phyloP scores from a whole-genome alignment of 2,797 vertebrate genomes.

The Bovichtus variegatus region DNA sequence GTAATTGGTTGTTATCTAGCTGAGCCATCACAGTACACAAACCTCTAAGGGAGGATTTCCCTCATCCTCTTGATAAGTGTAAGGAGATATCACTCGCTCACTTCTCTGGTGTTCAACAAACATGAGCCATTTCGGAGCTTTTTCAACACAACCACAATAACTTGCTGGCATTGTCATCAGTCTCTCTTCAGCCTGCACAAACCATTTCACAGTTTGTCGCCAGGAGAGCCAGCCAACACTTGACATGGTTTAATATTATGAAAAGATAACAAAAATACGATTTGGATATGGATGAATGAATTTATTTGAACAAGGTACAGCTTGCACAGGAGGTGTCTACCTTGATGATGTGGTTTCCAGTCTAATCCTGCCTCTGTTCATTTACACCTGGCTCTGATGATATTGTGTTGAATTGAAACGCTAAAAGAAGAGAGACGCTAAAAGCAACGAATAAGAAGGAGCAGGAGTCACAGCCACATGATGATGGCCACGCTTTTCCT shows the following conservation, averaged over 20 bases:
- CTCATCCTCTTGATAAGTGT: constrained; percentile 7
- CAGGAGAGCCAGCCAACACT: constrained; percentile 5
- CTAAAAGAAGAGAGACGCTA: neutral
- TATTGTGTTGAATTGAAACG: neutral
- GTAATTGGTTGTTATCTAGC: neutral
- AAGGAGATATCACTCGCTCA: neutral
- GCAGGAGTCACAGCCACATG: neutral
- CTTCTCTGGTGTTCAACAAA: constrained; percentile 1
- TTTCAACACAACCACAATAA: neutral
- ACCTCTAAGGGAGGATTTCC: neutral
- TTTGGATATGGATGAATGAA: neutral
- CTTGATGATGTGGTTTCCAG: neutral
- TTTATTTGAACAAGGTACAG: neutral
- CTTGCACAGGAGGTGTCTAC: too few relatives aligned
- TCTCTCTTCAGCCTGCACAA: constrained; percentile 4
- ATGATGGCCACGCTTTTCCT: neutral
- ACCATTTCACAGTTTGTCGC: constrained; percentile 9
- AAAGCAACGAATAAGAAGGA: neutral
- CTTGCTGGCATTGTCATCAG: constrained; percentile 3
- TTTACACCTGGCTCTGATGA: neutral
- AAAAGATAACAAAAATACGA: constrained; percentile 9
- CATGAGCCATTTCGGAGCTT: constrained; percentile 1
- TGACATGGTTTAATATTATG: constrained; percentile 3
- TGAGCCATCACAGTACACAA: constrained; percentile 1
- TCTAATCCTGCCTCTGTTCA: neutral